These are phyloP conservation scores for Prosapia bicincta DNA, from an alignment of 2,888 invertebrate species.

Conservation along the genomic window DNA sequence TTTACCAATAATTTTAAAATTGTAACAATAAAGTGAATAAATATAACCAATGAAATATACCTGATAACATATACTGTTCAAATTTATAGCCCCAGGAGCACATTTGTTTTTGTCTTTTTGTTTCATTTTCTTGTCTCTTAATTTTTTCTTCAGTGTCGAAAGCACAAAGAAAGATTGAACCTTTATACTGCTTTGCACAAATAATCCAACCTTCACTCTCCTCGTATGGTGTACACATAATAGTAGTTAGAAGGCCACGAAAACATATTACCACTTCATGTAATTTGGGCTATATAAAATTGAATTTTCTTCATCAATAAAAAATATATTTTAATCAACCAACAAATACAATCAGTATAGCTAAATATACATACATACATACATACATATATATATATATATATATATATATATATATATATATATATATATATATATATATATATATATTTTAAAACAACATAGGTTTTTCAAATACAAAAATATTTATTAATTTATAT, in stretches of 20 bases:
- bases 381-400: too few relatives aligned
- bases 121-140: slow-evolving; percentile 2
- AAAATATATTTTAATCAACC: too few relatives aligned
- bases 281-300: background rate
- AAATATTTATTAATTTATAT: too few relatives aligned
- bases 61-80: slow-evolving; percentile 23
- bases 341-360: too few relatives aligned
- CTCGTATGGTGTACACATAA: slow-evolving; percentile 25
- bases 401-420: too few relatives aligned
- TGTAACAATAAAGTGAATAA: too few relatives aligned
- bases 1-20: too few relatives aligned
- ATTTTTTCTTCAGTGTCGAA: slow-evolving; percentile 25
- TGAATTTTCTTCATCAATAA: background rate
- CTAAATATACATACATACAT: too few relatives aligned
- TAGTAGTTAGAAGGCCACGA: slow-evolving; percentile 17
- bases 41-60: too few relatives aligned
- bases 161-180: slow-evolving; percentile 11
- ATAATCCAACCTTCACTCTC: slow-evolving; percentile 23
- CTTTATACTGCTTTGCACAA: slow-evolving; percentile 8
- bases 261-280: slow-evolving; percentile 15
- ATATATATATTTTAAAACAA: too few relatives aligned
- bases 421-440: too few relatives aligned
- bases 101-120: slow-evolving; percentile 16
- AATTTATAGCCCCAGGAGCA: slow-evolving; percentile 25
- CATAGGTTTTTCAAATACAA: too few relatives aligned